Evolutionary conservation across 1,140 invertebrate species (phyloP), one percentile per base, ranked within the genome.

Genomic region (Oedothorax gibbosus): DNA sequence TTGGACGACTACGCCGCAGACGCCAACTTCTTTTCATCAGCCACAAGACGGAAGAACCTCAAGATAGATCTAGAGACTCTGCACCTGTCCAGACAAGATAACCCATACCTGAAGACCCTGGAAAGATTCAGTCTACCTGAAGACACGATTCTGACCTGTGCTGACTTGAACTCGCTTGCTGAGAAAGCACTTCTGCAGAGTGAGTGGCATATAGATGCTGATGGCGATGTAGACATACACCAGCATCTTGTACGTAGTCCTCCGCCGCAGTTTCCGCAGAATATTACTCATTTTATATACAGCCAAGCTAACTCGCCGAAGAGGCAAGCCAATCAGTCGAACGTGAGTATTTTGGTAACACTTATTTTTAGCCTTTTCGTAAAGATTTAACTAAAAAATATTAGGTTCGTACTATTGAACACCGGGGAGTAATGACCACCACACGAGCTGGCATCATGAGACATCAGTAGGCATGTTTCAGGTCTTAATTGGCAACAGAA

Each of bases 1-100:
- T n/a, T 71, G 18, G 56, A 71, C 35, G 51, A 79, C 10, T 20
- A 20, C n/a, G 5, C 51, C 14, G n/a, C 14, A 49, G 68, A 81
- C 14, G 15, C 79, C 14, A 51, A 51, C 60, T 82, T 82, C 49
- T 51, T 72, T n/a, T 86, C 85, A 6, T 72, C 84, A 10, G 60
- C 86, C 88, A 60, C 80, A 53, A 62, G 94, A 87, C 93, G 93
- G 76, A 91, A 94, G 87, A 95, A 95, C 90, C 94, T 95, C 87
- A 94, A 95, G 89, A 93, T 94, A 90, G 95, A 95, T 88, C 95
- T 96, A 94, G 94, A 95, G 90, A 93, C 94, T 20, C 90, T 96
- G 49, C 91, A 94, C 86, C 91, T 95, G 21, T 95, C 94, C 51
- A 90, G 95, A 85, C 94, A 95, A 90, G 95, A 96, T 89, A 95